phyloP scores from a whole-genome alignment of 2,797 vertebrate species.

The Novumbra hubbsi region DNA sequence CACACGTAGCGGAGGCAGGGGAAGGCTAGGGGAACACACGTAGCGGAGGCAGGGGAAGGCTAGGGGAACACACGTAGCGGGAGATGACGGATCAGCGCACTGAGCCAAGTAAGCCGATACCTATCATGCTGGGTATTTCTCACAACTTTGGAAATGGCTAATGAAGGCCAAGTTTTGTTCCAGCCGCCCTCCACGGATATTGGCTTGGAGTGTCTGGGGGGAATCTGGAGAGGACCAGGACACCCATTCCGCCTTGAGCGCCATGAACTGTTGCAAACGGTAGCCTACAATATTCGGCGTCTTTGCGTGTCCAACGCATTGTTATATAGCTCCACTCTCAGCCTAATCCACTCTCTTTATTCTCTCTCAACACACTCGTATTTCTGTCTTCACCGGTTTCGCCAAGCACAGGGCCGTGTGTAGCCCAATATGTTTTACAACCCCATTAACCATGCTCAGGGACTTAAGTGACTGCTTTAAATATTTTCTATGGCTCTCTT shows the following conservation, averaged over 20 bases:
- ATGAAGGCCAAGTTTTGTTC: too few relatives aligned
- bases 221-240: constrained; percentile 41
- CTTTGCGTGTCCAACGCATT: constrained; percentile 52
- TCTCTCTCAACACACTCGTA: constrained; percentile 43
- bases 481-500: constrained; percentile 59
- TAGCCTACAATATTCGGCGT: constrained; percentile 38
- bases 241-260: constrained; percentile 61
- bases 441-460: constrained; percentile 57
- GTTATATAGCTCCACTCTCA: not conserved
- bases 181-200: too few relatives aligned
- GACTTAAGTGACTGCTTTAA: constrained; percentile 70
- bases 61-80: too few relatives aligned
- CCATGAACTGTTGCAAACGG: constrained; percentile 67
- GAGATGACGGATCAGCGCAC: too few relatives aligned
- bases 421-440: constrained; percentile 67
- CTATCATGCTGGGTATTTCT: too few relatives aligned
- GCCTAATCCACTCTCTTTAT: constrained; percentile 9
- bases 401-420: constrained; percentile 50
- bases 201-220: too few relatives aligned
- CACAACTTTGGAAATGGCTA: too few relatives aligned
- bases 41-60: too few relatives aligned
- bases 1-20: too few relatives aligned
- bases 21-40: too few relatives aligned
- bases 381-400: constrained; percentile 68
- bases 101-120: too few relatives aligned